Evolutionary conservation across 2,797 vertebrate genomes (phyloP), one percentile per base, ranked within the genome.

Genomic region (Apodemus agrarius): DNA sequence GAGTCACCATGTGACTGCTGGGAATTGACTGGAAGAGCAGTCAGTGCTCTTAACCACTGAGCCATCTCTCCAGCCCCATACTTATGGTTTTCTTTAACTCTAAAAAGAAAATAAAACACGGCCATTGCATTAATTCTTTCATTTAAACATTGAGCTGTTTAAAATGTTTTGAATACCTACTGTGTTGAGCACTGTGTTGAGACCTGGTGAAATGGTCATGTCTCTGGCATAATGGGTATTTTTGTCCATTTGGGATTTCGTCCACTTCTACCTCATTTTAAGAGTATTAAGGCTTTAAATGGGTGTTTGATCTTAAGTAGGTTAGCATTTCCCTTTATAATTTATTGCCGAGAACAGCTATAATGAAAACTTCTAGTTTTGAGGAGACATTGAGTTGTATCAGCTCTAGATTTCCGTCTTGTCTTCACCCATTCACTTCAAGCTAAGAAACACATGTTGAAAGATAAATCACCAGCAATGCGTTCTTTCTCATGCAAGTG

Each of bases 261-360:
- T 89, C 91, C 7, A 57, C 89, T 91, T 93, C 54, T 90, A 24
- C 96, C 82, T 96, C n/a, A 79, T 89, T 95, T 95, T 94, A 76
- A 95, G 34, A 95, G 14, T 63, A 74, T 88, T 22, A 78, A 96
- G 63, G 63, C 72, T 61, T 61, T 78, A 88, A 96, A 93, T 95
- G 4, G 31, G 57, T 76, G 0, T 90, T 83, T 84, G 31, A 9
- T 63, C 29, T 92, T 57, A 63, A 86, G 52, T 92, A 72, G 91
- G 63, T 89, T 86, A 81, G 1, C 37, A 89, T 95, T 69, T 94
- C 12, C 91, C 24, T 91, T 12, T 80, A 46, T 86, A 6, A 87
- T 49, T 88, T 90, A 79, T 80, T 95, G 57, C 21, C 40, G 81
- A 74, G 92, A 67, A 57, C 13, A 43, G 46, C 6, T 49, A 85